Evolutionary conservation across 2,113 vertebrate genomes (phyloP).

Genomic region (Merops nubicus): DNA sequence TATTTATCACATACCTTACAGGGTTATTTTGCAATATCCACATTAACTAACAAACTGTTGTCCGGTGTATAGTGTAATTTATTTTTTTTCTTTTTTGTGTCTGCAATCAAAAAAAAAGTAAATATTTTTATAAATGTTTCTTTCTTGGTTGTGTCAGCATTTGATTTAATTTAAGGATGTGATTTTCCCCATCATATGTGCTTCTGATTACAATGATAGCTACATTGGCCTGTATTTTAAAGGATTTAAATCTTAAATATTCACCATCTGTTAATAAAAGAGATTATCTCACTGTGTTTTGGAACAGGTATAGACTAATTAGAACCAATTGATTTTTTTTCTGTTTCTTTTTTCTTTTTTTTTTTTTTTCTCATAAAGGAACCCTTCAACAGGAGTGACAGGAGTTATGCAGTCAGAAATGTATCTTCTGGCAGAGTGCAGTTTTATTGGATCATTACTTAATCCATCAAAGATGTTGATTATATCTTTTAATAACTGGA

Average conservation of each 20-base stretch:
- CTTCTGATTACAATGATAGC: constrained; percentile 48
- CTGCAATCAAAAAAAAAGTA: background rate
- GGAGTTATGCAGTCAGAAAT: background rate
- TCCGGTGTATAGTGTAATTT: background rate
- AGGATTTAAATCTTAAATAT: constrained; percentile 18
- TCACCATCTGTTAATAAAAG: constrained; percentile 9
- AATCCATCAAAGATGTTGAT: constrained; percentile 22
- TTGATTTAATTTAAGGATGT: constrained; percentile 38
- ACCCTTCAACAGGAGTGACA: background rate
- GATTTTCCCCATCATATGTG: constrained; percentile 7
- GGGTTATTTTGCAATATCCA: background rate
- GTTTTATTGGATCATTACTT: constrained; percentile 27
- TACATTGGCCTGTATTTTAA: background rate
- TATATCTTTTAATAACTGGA: constrained; percentile 56
- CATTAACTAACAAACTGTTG: background rate
- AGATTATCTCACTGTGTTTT: constrained; percentile 18
- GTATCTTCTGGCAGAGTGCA: background rate
- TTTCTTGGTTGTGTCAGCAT: constrained; percentile 49
- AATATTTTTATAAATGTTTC: constrained; percentile 16
- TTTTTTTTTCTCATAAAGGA: background rate
- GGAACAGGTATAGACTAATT: constrained; percentile 11
- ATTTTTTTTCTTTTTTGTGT: background rate
- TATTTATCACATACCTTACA: background rate
- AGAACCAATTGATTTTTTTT: background rate
- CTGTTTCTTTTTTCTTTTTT: background rate